Evolutionary conservation across 2,113 vertebrate genomes (phyloP).

Genomic region (Psammodynastes pulverulentus): DNA sequence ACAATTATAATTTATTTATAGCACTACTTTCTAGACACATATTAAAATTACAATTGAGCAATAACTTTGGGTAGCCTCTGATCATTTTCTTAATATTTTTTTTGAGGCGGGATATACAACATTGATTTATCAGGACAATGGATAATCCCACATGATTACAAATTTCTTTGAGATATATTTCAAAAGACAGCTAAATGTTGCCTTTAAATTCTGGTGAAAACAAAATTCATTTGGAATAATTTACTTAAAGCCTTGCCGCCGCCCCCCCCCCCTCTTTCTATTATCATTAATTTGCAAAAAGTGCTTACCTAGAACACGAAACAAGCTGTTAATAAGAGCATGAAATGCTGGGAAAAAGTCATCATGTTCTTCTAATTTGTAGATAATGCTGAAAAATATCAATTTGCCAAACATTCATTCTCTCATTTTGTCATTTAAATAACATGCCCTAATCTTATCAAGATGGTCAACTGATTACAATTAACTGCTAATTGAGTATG

Average conservation of each 20-base stretch:
- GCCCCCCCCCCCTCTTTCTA: neutral
- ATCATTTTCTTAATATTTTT: neutral
- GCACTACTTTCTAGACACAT: neutral
- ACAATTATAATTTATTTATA: neutral
- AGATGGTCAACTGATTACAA: neutral
- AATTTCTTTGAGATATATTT: neutral
- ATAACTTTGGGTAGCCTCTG: neutral
- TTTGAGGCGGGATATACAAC: neutral
- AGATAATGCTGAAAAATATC: constrained; percentile 74
- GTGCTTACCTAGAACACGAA: constrained; percentile 78
- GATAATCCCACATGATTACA: neutral
- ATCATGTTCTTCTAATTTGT: constrained; percentile 82
- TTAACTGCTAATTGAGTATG: neutral
- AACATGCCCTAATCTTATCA: neutral
- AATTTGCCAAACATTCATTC: neutral
- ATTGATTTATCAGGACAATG: neutral
- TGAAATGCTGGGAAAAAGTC: constrained; percentile 88
- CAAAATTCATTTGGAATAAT: neutral
- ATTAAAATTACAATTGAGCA: neutral
- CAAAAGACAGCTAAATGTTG: neutral
- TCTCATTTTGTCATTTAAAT: neutral
- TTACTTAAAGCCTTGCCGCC: no score
- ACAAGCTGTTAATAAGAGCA: constrained; percentile 74
- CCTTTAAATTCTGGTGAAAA: neutral
- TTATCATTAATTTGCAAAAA: neutral